Evolutionary conservation across 2,113 vertebrate species (phyloP), one percentile per base, ranked within the genome.

Genomic region (Narcine bancroftii): DNA sequence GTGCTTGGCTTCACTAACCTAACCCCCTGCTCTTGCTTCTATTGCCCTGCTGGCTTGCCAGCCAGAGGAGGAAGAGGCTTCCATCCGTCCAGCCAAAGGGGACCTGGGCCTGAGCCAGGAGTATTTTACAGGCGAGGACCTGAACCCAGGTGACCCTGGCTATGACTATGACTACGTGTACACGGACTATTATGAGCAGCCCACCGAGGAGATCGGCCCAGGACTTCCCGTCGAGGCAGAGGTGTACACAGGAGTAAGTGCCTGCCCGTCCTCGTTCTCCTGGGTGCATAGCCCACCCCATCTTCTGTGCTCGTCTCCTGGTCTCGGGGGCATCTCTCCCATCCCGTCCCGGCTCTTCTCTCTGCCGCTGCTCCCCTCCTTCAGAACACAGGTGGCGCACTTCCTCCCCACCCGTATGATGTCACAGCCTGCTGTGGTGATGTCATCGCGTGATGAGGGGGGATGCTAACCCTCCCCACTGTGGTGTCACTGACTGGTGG

Each of bases 81-180:
- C 24, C 39, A 92, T 92, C 56, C 39, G 92, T 92, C 92, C 92
- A 83, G 60, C 50, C 91, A 26, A 93, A 17, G 71, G 91, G 81
- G 94, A 94, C 3, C 96, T 95, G 89, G 94, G 93, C 92, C 96
- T 97, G 93, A 93, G 94, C 15, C 96, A 97, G 94, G 96, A 97
- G 94, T 96, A 97, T 94, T 94, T 96, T 94, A 95, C 95, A 36
- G 95, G 96, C 4, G 96, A 97, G 94, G 93, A 96, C 93, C 94
- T 42, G 33, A 89, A 75, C 0, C 45, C 93, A 19, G 83, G 89
- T 36, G 93, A 76, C 19, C 93, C 81, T 1, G 6, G 50, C 26
- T 85, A 72, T 89, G 96, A 97, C 93, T 97, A 98, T 94, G 97
- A 97, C 94, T 97, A 97, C 96, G 95, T 96, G 95, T 97, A 97